Base-by-base conservation (phyloP, 2,888 invertebrate species). In the Caenorhabditis sinica region DNA sequence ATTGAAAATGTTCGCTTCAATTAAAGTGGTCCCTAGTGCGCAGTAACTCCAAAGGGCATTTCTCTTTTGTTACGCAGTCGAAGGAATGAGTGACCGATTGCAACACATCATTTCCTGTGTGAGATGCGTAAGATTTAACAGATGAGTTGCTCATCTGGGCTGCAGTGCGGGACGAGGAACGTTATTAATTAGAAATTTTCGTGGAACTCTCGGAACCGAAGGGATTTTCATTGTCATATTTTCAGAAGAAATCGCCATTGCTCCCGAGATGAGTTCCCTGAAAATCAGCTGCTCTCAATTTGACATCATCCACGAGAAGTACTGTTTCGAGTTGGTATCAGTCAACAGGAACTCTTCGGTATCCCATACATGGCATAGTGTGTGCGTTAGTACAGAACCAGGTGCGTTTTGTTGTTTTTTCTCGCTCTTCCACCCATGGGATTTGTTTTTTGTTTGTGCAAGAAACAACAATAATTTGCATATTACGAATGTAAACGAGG, bases 341-440 rank as follows among this genome's bases (percentile, higher is more conserved):
- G 80, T 90, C 71, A 86, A 88, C 71, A 77, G 82, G 36, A 82
- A 84, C 51, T 75, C 86, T 15, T 85, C 86, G 33, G 83, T 87
- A 15, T 88, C 90, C 20, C 87, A 90, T 61, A 85, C 85, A 2
- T 91, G 91, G 91, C 90, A 90, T 74, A 85, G 86, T 61, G 83
- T 87, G 36, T 91, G 91, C 61, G 88, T 91, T n/a, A 88, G 86
- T 71, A 91, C 91, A 15, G 91, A 91, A 79, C 90, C 91, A 66
- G 86, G 90, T 88, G 77, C 75, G 87, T 86, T 58, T 25, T 17
- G 20, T 30, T 68, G 28, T 36, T 53, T 53, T 40, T 56, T 25
- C n/a, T 49, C 13, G 5, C 20, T 66, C 11, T 63, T 45, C 25
- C 65, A 23, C 74, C 66, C 73, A 60, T 13, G 80, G 80, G 80